Evolutionary conservation across 2,888 invertebrate species (phyloP), one percentile per base, ranked within the genome.

Genomic region (Ephialtes manifestator): DNA sequence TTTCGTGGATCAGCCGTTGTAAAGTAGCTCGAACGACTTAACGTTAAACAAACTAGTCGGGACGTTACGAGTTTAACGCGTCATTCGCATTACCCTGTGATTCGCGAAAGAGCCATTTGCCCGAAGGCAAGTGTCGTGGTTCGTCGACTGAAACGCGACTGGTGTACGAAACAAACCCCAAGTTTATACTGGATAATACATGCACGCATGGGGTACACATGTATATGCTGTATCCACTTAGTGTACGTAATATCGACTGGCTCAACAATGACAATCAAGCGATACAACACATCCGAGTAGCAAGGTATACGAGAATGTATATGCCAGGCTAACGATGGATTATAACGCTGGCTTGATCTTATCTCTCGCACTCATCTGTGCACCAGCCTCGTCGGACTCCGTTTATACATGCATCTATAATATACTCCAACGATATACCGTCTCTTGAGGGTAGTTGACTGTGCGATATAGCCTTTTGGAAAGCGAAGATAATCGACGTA

Each of bases 31-130:
- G 39, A 77, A 84, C 53, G 76, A 81, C 76, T 84, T 65, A 71
- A 81, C 67, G 76, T 72, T 81, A 72, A 81, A 84, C 84, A 84
- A 84, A 84, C 76, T 81, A 35, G 76, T 76, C 76, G 68, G 24
- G 63, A 71, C 77, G 76, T 81, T 81, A 81, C 80, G 72, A 80
- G 67, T 72, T 72, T 67, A 81, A 72, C 51, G 81, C 77, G 77
- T 74, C 72, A 72, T 81, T 60, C 71, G 58, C 84, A 76, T 72
- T 71, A 84, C 28, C 39, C 71, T 48, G 72, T 68, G 72, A 84
- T 84, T 84, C 67, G 70, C 67, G 76, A 71, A 72, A 60, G 76
- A 76, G 76, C 71, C 51, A 75, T 83, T 83, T 51, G 35, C 51
- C 60, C 51, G 39, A 28, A 51, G 51, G 79, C 67, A 78, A 79